Conservation (phyloP, 2,888 invertebrate genomes). For the Agrilus cyanescens region DNA sequence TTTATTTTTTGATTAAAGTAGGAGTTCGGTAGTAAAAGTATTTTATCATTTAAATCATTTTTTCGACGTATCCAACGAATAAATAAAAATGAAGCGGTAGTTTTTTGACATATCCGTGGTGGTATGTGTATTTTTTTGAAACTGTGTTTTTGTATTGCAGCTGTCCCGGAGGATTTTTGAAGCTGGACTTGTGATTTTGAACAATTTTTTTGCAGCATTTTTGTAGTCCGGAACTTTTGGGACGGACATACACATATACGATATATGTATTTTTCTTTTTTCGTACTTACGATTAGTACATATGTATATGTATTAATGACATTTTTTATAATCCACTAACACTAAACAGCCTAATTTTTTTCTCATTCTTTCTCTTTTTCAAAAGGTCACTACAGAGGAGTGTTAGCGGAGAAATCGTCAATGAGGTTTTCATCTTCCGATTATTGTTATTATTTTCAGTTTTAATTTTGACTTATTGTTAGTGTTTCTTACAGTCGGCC, state of each 20-base stretch:
- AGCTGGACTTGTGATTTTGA: constrained; percentile 27
- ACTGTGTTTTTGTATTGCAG: constrained; percentile 35
- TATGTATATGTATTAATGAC: constrained; percentile 9
- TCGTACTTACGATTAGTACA: constrained; percentile 2
- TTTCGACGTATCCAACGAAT: no score
- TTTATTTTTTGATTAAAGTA: no score
- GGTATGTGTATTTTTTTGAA: constrained; percentile 34
- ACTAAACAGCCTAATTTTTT: background rate
- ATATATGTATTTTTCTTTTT: constrained; percentile 15
- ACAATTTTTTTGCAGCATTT: constrained; percentile 30
- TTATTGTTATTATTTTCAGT: constrained; percentile 25
- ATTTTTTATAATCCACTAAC: constrained; percentile 1
- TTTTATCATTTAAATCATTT: no score
- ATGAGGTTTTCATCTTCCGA: constrained; percentile 30
- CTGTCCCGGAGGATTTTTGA: constrained; percentile 33
- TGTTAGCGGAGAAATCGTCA: constrained; percentile 37
- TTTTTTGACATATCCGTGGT: constrained; percentile 37
- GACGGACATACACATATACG: constrained; percentile 13
- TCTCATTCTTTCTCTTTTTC: background rate
- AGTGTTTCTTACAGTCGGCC: constrained; percentile 18
- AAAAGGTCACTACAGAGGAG: constrained; percentile 15
- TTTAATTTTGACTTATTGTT: constrained; percentile 16
- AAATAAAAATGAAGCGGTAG: constrained; percentile 11
- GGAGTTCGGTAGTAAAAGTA: no score
- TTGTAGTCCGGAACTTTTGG: constrained; percentile 19